Evolutionary conservation across 2,888 invertebrate genomes (phyloP), one percentile per base, ranked within the genome.

Genomic region (Trimorus sp.): DNA sequence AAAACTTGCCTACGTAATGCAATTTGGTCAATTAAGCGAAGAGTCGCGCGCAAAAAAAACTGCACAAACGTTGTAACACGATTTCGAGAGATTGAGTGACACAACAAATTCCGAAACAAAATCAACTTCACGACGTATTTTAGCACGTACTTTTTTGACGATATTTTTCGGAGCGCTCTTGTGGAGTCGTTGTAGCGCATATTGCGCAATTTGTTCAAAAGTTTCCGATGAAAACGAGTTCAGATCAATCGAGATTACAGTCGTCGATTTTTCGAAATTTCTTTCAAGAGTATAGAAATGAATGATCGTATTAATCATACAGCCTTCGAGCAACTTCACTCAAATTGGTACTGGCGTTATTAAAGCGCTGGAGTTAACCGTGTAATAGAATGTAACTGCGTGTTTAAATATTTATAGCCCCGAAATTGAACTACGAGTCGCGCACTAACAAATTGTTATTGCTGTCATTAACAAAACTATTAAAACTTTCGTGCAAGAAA

Each of bases 1-100:
- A 68, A 63, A 63, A 76, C 49, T 76, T 60, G 68, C 76, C 60
- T 69, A 69, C 66, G 68, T 76, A 76, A 76, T 56, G 62, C 63
- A 69, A 63, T 69, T 76, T 69, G 76, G 69, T 76, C 69, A 69
- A 69, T 76, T 69, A 76, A 62, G 62, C 49, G 54, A 68, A 76
- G 60, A 51, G 65, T 76, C 54, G 36, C 36, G 42, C 37, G 58
- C 5, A 38, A 60, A 60, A 75, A 68, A 49, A 66, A 42, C 49
- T 49, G 12, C 26, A 62, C 16, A 71, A 59, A 69, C 60, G 42
- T 70, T 54, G 71, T 71, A 62, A 62, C 71, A 54, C 62, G 62
- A 62, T 62, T 71, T 62, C 48, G 62, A 60, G 16, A 53, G 51
- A 70, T 60, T 53, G 70, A 54, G 37, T 36, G 62, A 54, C 48